These are phyloP conservation scores for Megaceryle alcyon DNA, from an alignment of 2,797 vertebrate species.

Conservation along the genomic window DNA sequence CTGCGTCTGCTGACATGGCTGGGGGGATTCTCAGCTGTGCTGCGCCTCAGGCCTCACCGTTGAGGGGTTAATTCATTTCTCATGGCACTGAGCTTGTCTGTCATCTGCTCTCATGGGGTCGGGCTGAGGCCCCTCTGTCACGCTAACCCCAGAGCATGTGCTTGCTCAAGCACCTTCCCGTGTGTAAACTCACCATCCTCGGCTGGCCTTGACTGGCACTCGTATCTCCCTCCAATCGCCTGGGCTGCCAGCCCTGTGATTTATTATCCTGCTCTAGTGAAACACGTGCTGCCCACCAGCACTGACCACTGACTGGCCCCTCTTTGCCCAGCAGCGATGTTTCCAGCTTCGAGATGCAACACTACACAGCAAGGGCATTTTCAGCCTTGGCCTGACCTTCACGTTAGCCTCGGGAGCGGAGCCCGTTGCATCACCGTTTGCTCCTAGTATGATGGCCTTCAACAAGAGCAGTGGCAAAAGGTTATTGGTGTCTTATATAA, in stretches of 20 bases:
- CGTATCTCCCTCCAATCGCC: not conserved
- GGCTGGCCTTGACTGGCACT: accelerated
- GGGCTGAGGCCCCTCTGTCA: not conserved
- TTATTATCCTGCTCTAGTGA: not conserved
- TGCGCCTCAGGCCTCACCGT: not conserved
- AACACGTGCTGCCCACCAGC: not conserved
- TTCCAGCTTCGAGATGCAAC: not conserved
- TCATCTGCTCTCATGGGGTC: not conserved
- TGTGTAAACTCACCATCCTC: not conserved
- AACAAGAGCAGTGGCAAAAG: not conserved
- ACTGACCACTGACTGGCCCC: not conserved
- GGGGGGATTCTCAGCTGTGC: not conserved
- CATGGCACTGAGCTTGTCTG: not conserved
- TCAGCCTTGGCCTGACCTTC: slow-evolving; percentile 28
- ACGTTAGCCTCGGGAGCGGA: not conserved
- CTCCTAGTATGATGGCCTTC: not conserved
- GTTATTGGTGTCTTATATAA: not conserved
- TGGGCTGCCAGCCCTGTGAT: not conserved
- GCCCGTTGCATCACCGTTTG: not conserved
- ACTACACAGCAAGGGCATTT: not conserved
- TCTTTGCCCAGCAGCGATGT: not conserved
- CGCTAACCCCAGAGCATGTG: not conserved
- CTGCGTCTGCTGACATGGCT: not conserved
- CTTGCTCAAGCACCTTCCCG: not conserved
- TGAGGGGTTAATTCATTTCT: accelerated